These are phyloP conservation scores for Cathartes aura DNA, from an alignment of 2,113 vertebrate genomes.

Conservation along the genomic window DNA sequence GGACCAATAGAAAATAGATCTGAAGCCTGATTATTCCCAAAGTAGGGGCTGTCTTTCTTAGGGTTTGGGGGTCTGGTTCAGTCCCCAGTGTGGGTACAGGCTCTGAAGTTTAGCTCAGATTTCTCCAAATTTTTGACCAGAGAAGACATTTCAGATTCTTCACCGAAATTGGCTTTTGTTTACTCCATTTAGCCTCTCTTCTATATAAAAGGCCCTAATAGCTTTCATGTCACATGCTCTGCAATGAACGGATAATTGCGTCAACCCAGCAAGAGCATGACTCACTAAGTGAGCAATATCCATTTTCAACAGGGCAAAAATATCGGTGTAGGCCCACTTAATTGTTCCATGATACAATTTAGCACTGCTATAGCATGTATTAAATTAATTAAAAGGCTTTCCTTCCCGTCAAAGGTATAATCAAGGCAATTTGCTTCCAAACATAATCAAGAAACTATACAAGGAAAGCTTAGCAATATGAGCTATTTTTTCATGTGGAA, in stretches of 20 bases:
- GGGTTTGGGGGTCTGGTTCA: neutral
- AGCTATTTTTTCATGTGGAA: constrained; percentile 74
- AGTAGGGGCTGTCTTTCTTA: neutral
- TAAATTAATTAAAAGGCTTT: constrained; percentile 79
- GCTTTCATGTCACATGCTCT: neutral
- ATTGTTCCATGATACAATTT: constrained; percentile 66
- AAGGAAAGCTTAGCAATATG: constrained; percentile 68
- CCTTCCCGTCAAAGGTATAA: constrained; percentile 73
- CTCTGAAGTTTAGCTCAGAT: neutral
- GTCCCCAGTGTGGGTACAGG: neutral
- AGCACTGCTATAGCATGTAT: constrained; percentile 50
- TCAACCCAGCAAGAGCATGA: constrained; percentile 27
- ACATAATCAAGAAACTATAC: constrained; percentile 73
- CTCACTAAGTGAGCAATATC: constrained; percentile 47
- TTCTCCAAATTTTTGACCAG: neutral
- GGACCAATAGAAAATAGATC: neutral
- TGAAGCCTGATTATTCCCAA: neutral
- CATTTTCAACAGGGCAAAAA: constrained; percentile 45
- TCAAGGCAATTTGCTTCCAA: constrained; percentile 79
- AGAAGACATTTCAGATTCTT: neutral
- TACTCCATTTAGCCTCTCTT: neutral
- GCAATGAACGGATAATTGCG: neutral
- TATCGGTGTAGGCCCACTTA: constrained; percentile 31
- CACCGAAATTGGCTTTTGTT: neutral
- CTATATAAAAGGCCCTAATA: neutral